Evolutionary conservation across 2,888 invertebrate genomes (phyloP).

Genomic region (Stramonita haemastoma): DNA sequence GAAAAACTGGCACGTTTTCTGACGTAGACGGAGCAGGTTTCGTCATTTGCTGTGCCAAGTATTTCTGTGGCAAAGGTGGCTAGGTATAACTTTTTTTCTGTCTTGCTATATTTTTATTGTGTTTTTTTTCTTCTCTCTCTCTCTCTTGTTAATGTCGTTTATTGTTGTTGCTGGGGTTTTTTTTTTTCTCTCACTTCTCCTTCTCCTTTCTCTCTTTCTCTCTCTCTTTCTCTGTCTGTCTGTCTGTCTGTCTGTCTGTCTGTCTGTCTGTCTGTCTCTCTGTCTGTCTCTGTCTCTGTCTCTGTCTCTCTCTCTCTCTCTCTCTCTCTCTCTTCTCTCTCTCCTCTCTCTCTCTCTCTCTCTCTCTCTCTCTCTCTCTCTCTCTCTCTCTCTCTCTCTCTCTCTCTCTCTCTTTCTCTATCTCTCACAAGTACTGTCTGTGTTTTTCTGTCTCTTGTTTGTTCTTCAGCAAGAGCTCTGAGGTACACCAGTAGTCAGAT

Average conservation of each 20-base stretch:
- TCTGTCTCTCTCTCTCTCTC: background rate
- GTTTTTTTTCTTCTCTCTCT: too few relatives aligned
- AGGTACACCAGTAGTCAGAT: too few relatives aligned
- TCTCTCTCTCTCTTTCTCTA: background rate
- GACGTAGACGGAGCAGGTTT: too few relatives aligned
- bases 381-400: too few relatives aligned
- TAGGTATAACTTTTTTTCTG: too few relatives aligned
- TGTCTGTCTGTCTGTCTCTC: background rate
- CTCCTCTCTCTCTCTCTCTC: background rate
- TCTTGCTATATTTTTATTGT: too few relatives aligned
- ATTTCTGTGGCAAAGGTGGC: too few relatives aligned
- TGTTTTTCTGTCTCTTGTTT: background rate
- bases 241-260: background rate
- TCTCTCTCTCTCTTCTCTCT: background rate
- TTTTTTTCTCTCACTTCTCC: background rate
- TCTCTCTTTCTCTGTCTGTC: background rate
- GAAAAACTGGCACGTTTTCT: too few relatives aligned
- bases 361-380: background rate
- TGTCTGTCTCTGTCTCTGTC: background rate
- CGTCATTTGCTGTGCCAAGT: too few relatives aligned
- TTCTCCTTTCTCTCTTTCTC: background rate
- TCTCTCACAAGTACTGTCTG: background rate
- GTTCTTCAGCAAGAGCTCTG: too few relatives aligned
- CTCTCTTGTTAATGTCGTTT: background rate
- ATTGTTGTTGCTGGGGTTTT: background rate